Percentiles rank a stretch among this genome's conserved stretches.
Evolutionary conservation across 1,140 invertebrate species (phyloP).

Genomic region (Cyphomyrmex costatus): DNA sequence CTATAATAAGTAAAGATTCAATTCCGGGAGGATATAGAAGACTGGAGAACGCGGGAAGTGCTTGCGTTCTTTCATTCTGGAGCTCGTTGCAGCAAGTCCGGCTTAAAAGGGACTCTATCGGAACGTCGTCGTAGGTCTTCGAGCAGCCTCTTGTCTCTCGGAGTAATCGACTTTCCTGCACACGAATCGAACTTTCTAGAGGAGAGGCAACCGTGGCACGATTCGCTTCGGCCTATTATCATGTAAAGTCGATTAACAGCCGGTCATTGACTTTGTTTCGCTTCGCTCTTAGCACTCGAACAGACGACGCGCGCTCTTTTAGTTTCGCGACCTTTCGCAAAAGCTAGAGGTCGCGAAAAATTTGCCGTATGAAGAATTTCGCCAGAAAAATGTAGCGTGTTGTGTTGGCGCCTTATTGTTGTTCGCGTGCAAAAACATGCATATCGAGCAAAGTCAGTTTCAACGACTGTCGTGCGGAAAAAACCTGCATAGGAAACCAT

Average conservation of each 20-base stretch:
- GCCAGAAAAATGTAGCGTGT: constrained; percentile 20
- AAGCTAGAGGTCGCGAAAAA: constrained; percentile 24
- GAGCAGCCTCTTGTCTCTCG: constrained; percentile 60
- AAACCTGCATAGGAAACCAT: constrained; percentile 27
- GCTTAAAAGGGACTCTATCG: constrained; percentile 66
- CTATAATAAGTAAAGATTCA: constrained; percentile 8
- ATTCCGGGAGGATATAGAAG: constrained; percentile 17
- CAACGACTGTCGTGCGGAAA: constrained; percentile 19
- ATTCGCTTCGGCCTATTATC: constrained; percentile 69
- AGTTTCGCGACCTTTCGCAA: constrained; percentile 10
- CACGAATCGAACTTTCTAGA: constrained; percentile 68
- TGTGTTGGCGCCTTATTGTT: background rate
- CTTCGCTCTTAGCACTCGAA: constrained; percentile 37
- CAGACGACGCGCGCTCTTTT: constrained; percentile 22
- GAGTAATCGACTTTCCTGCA: constrained; percentile 72
- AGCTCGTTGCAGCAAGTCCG: constrained; percentile 45
- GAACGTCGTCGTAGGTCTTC: constrained; percentile 66
- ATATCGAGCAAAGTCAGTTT: background rate
- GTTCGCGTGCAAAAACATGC: constrained; percentile 4
- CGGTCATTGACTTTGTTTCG: constrained; percentile 57
- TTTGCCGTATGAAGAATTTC: constrained; percentile 25
- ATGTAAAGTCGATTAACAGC: constrained; percentile 61
- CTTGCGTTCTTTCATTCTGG: constrained; percentile 45
- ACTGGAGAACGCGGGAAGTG: constrained; percentile 3
- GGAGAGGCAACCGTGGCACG: constrained; percentile 63